A percentile compares a stretch with the other conserved stretches of the same genome.
Conservation (phyloP, 2,888 invertebrate species). For the Caenorhabditis sp. region DNA sequence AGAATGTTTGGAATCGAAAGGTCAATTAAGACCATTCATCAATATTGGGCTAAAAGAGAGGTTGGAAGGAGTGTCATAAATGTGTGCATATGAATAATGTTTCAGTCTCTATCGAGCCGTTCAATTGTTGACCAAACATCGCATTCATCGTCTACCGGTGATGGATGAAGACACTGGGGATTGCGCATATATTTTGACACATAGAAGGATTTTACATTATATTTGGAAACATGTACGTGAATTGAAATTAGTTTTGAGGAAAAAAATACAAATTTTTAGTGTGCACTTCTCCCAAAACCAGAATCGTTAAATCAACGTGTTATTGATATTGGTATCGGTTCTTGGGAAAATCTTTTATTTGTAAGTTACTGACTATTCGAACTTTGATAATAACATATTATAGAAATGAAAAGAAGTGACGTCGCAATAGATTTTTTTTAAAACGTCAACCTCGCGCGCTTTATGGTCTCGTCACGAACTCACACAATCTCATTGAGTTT, state of each 20-base stretch:
- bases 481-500: too few relatives aligned
- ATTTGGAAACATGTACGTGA: slow-evolving; percentile 45
- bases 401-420: too few relatives aligned
- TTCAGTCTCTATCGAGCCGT: slow-evolving; percentile 41
- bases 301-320: slow-evolving; percentile 30
- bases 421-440: too few relatives aligned
- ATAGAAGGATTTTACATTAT: slow-evolving; percentile 47
- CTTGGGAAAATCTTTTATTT: slow-evolving; percentile 43
- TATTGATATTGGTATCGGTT: slow-evolving; percentile 36
- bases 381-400: too few relatives aligned
- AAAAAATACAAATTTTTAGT: slow-evolving; percentile 21
- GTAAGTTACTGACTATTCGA: slow-evolving; percentile 11
- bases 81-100: background rate
- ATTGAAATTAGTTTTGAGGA: background rate
- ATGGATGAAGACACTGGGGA: slow-evolving; percentile 48
- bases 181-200: slow-evolving; percentile 52
- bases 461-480: too few relatives aligned
- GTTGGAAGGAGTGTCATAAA: background rate
- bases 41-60: slow-evolving; percentile 44
- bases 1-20: slow-evolving; percentile 34
- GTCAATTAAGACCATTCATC: slow-evolving; percentile 43
- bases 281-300: slow-evolving; percentile 42
- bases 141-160: slow-evolving; percentile 50
- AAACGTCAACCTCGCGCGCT: too few relatives aligned
- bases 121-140: slow-evolving; percentile 28